Evolutionary conservation across 2,888 invertebrate species (phyloP), one percentile per base, ranked within the genome.

Genomic region (Fabriciana adippe): DNA sequence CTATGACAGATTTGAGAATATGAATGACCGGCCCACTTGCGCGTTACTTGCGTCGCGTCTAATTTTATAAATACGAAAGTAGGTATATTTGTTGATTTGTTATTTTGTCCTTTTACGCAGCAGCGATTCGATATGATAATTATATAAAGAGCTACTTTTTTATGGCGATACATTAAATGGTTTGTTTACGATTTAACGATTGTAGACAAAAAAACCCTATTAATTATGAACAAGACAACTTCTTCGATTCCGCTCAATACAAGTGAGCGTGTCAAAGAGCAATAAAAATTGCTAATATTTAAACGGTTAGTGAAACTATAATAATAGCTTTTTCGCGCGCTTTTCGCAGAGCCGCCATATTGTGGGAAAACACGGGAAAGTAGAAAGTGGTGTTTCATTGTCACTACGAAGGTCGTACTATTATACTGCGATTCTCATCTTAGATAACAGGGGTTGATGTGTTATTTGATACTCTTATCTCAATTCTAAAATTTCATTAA

Each of bases 361-460:
- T 81, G 86, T 89, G 88, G 81, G 88, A 90, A 89, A 78, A 72
- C 78, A 78, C 82, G 85, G 85, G 90, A 91, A 91, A 90, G 90
- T 92, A 84, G 91, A 91, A 92, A 92, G 91, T 87, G 82, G 77
- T 78, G 57, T 78, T 78, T 74, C 79, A 91, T 90, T 90, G 90
- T 89, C 89, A 90, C 81, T 88, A 88, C 81, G 86, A 83, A 84
- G 87, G 86, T 83, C 83, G 82, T 73, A 65, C 77, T 83, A 85
- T 88, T 87, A 88, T 85, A 77, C 81, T 68, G 72, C 77, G 80
- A 83, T 84, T 85, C 83, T 82, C 87, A 83, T 76, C 68, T 72
- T 70, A 72, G 65, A 73, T 73, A 73, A 75, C 72, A 71, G 61
- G 59, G 64, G 53, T 63, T 68, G 73, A 68, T 72, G 67, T 57